phyloP scores from a whole-genome alignment of 2,797 vertebrate genomes.

The Petrocephalus schoutedeni region DNA sequence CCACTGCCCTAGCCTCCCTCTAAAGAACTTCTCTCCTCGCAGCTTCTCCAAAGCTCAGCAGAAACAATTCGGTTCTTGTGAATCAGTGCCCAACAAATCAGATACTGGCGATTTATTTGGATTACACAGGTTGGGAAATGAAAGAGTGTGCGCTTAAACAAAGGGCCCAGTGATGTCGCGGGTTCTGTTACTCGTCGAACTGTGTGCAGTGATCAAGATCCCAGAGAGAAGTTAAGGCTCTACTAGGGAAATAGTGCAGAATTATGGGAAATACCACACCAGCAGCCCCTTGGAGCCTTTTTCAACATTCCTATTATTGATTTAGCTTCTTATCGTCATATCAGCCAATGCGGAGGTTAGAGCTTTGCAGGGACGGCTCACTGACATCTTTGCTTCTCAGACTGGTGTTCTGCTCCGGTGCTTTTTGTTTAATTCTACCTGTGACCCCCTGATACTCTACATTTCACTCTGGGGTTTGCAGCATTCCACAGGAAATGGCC shows the following conservation, averaged over 20 bases:
- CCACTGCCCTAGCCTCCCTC: not conserved
- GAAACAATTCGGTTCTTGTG: constrained; percentile 48
- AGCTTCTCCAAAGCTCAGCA: constrained; percentile 37
- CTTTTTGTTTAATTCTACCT: not conserved
- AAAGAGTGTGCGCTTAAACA: constrained; percentile 41
- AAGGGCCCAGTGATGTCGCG: constrained; percentile 42
- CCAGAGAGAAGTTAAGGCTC: constrained; percentile 37
- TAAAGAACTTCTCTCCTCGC: constrained; percentile 28
- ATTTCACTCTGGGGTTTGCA: constrained; percentile 23
- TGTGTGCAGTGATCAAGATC: constrained; percentile 39
- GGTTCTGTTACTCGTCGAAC: constrained; percentile 38
- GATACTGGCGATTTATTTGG: constrained; percentile 47
- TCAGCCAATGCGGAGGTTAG: constrained; percentile 15
- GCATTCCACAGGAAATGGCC: constrained; percentile 35
- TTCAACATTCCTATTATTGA: not conserved
- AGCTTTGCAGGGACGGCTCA: not conserved
- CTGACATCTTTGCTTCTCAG: not conserved
- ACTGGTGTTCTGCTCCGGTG: not conserved
- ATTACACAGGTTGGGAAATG: constrained; percentile 47
- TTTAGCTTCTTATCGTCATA: not conserved
- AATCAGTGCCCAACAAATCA: constrained; percentile 44
- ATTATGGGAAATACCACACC: constrained; percentile 19
- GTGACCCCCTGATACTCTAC: not conserved
- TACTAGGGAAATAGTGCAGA: constrained; percentile 32
- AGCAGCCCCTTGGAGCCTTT: constrained; percentile 23